Evolutionary conservation across 2,113 vertebrate species (phyloP), one percentile per base, ranked within the genome.

Genomic region (Pholis gunnellus): DNA sequence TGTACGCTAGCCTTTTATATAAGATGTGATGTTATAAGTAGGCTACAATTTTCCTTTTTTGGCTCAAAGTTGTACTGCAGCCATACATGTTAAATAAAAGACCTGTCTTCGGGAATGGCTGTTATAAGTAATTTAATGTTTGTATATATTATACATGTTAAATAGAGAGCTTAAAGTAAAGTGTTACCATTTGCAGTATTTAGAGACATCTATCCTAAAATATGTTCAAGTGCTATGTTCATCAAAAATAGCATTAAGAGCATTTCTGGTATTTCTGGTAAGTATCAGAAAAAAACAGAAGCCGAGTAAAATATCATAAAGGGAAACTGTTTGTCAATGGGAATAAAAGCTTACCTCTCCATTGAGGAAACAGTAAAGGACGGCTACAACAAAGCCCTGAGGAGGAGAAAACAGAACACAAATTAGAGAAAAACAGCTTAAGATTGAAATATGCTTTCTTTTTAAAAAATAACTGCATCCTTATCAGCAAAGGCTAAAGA

Each of bases 361-460:
- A 50, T 99, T 99, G 88, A 99, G 95, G 93, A 99, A 99, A 90
- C 98, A 99, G 92, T 99, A 99, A 72, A 99, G 97, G 54, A 99
- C 96, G 38, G 98, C 98, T 36, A 99, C 98, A 83, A 99, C 98
- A 84, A 99, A 99, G 14, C 98, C 98, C 98, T 99, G 82, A 66
- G 48, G 56, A 90, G 65, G 54, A 82, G 71, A 66, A 63, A 15
- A 22, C 18, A 68, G 36, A 67, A 1, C 38, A 57, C 4, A 74
- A n/a, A 36, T 15, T 27, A 44, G 64, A 88, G 3, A 36, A 60
- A 20, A 34, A 59, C 36, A 52, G 20, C 52, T 46, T 64, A 6
- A 78, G 10, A 72, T 10, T 22, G 31, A 59, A 59, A 42, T 9
- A 8, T 22, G 48, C 15, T 48, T 70, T n/a, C 4, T 42, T 81